Evolutionary conservation across 2,113 vertebrate genomes (phyloP), one percentile per base, ranked within the genome.

Genomic region (Saguinus midas): DNA sequence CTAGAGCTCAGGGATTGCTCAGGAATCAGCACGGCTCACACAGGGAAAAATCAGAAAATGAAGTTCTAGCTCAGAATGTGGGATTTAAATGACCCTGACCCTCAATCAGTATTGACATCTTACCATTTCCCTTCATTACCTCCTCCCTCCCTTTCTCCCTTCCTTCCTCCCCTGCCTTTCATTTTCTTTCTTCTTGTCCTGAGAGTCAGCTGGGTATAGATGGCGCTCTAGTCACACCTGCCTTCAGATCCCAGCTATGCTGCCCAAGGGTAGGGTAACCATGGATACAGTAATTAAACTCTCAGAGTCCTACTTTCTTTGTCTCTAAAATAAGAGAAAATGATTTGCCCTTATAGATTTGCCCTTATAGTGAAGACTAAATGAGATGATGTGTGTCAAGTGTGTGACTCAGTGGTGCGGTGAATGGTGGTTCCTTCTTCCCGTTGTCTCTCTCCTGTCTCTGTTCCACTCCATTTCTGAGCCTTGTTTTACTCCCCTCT

Each of bases 241-340:
- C 70, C 45, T 87, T 66, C 70, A 84, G 80, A 84, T 61, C 82
- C 87, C 87, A 94, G 95, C 83, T 68, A 43, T 78, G 80, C 68
- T 1, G 1, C 76, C 58, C 40, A 16, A 1, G 5, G 35, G 76
- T 32, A 55, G 25, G 27, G 79, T 91, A 93, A 95, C 94, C 70
- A 90, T 82, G 93, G 75, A 89, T 87, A 93, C 50, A 3, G 76
- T 29, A 23, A 79, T 87, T 78, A 78, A 84, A 66, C 48, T 95
- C 83, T 29, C 45, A 17, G 35, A 87, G 45, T 75, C 50, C 85
- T 70, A 10, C n/a, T 86, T 90, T 90, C 75, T 25, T 13, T 6
- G 37, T 52, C 91, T 97, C 55, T 91, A 80, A 88, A 94, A 89
- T 40, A 86, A 91, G 55, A 91, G 75, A 61, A 73, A 58, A 70